Base-by-base conservation (phyloP, 2,113 vertebrate genomes). In the Apteryx owenii region DNA sequence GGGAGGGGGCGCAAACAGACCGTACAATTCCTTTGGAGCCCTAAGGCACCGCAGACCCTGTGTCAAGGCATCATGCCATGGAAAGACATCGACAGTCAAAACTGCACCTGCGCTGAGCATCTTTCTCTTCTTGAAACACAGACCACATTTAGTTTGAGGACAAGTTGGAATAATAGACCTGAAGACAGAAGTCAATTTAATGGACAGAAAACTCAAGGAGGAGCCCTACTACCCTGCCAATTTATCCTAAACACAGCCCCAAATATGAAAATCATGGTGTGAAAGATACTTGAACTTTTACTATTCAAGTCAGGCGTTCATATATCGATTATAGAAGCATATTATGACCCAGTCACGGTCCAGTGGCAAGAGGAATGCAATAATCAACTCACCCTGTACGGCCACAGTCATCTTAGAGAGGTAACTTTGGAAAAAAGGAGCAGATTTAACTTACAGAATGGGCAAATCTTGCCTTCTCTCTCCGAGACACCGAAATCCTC, bases 1-100 rank as follows among this genome's bases (percentile, higher is more conserved):
- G 25, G 60, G 22, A 73, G n/a, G 13, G 25, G 17, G 7, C 8
- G 19, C 38, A 14, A 36, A 36, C 0, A 12, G 50, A 38, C 60
- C 0, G 0, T 11, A 31, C 56, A 26, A 1, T 4, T 9, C 14
- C 29, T 40, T 53, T 7, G 42, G 53, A 69, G 56, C n/a, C 21
- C 26, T 7, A 17, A 21, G 11, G 50, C 26, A 44, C 14, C 5
- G 13, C 42, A 23, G 15, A 60, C 66, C 26, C 1, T 0, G 19
- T 2, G 19, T 7, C 36, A 42, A 65, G 20, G 31, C 14, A 33
- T 38, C 36, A 7, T 38, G 36, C 36, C 36, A 38, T 31, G 29
- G n/a, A 33, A 42, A 12, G 38, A 18, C 22, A 50, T 25, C 33
- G 9, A 14, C 9, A 48, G 44, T 14, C n/a, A 42, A 66, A 84